Conservation (phyloP, 2,888 invertebrate species). For the Acanthococcus lagerstroemiae region DNA sequence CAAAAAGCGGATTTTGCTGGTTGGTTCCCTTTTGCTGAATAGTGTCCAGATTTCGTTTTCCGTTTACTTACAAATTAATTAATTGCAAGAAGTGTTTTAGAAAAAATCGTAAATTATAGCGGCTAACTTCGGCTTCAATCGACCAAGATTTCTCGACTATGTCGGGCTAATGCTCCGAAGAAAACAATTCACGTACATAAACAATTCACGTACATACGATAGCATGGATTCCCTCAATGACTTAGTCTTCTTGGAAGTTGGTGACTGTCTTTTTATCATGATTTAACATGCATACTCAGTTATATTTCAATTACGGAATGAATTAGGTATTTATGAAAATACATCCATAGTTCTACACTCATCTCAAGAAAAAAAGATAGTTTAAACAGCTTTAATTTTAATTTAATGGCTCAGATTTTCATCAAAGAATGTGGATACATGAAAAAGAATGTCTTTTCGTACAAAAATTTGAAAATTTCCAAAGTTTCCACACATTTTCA, state of each 20-base stretch:
- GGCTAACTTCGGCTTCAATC: background rate
- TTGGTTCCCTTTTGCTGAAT: too few relatives aligned
- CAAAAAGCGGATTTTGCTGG: too few relatives aligned
- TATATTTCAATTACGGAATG: background rate
- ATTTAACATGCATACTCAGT: background rate
- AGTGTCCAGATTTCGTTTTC: too few relatives aligned
- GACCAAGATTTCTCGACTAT: background rate
- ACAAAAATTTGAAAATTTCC: too few relatives aligned
- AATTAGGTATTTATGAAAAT: background rate
- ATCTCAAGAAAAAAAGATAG: too few relatives aligned
- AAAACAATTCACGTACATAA: background rate
- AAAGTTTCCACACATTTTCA: too few relatives aligned
- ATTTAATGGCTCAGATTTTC: too few relatives aligned
- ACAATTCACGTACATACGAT: too few relatives aligned
- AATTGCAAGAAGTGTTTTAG: background rate
- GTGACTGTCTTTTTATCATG: background rate
- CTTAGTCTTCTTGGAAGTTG: background rate
- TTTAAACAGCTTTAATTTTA: too few relatives aligned
- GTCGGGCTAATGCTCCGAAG: background rate
- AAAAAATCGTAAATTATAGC: background rate
- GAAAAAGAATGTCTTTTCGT: too few relatives aligned
- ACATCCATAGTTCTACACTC: background rate
- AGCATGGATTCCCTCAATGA: background rate
- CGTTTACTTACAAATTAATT: too few relatives aligned
- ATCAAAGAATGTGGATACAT: too few relatives aligned